Conservation (phyloP, 2,888 invertebrate species). For the Gerris lacustris region DNA sequence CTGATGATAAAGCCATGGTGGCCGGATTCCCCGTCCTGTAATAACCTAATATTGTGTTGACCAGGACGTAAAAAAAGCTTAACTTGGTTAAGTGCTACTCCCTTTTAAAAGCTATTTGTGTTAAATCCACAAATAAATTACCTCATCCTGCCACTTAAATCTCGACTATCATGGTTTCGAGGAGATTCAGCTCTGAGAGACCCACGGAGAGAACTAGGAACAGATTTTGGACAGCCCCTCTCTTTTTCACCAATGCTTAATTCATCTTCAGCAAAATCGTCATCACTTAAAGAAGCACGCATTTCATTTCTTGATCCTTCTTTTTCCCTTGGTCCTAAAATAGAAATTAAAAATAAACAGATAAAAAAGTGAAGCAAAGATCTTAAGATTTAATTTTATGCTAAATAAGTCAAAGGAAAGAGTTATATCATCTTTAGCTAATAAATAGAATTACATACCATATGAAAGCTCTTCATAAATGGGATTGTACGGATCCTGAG, state of each 20-base stretch:
- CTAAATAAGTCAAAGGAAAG: too few species aligned
- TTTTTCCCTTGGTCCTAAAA: slow-evolving; percentile 35
- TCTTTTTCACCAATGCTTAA: slow-evolving; percentile 41
- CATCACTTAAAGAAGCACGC: slow-evolving; percentile 51
- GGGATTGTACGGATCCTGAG: slow-evolving; percentile 56
- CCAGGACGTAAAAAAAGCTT: too few species aligned
- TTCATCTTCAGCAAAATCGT: slow-evolving; percentile 76
- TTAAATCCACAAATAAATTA: slow-evolving; percentile 6
- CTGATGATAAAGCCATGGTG: too few species aligned
- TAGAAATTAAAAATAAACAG: too few species aligned
- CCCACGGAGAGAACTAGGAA: slow-evolving; percentile 31
- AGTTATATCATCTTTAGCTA: too few species aligned
- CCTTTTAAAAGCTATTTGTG: too few species aligned
- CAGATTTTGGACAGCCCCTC: slow-evolving; percentile 35
- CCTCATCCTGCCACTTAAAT: slow-evolving; percentile 31
- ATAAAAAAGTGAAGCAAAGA: too few species aligned
- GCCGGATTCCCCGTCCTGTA: too few species aligned
- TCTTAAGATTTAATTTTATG: too few species aligned
- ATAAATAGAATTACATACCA: slow-evolving; percentile 26
- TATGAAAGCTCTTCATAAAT: slow-evolving; percentile 65
- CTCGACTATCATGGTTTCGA: slow-evolving; percentile 32
- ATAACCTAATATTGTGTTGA: too few species aligned
- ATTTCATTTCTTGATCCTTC: slow-evolving; percentile 40
- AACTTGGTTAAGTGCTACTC: too few species aligned
- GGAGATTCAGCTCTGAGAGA: slow-evolving; percentile 32